These are phyloP conservation scores for Nowickia ferox DNA, from an alignment of 2,888 invertebrate genomes.

Conservation along the genomic window DNA sequence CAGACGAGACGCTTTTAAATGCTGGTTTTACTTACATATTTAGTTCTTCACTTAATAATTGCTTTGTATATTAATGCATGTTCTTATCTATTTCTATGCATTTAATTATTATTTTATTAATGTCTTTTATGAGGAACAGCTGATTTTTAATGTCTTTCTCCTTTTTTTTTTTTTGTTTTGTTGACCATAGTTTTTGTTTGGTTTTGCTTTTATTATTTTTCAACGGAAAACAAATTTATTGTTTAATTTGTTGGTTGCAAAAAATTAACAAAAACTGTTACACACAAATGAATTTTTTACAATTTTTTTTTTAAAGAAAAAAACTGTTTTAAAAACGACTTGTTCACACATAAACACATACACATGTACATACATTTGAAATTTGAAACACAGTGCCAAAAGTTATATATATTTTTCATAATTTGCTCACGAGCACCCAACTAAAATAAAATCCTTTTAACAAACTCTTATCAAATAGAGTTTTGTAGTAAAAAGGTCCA, in stretches of 20 bases:
- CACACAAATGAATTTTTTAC: conserved; percentile 44
- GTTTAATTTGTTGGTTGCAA: neutral
- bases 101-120: too few relatives aligned
- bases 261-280: conserved; percentile 13
- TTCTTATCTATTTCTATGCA: too few relatives aligned
- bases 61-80: too few relatives aligned
- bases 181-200: neutral
- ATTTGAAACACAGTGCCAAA: conserved; percentile 56
- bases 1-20: too few relatives aligned
- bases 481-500: conserved; percentile 40
- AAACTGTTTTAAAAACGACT: conserved; percentile 71
- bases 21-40: too few relatives aligned
- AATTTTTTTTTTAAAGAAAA: conserved; percentile 59
- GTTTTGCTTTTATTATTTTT: neutral
- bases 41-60: too few relatives aligned
- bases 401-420: conserved; percentile 11
- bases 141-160: too few relatives aligned
- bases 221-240: neutral
- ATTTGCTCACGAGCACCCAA: conserved; percentile 11
- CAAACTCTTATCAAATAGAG: conserved; percentile 66
- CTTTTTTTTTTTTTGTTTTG: too few relatives aligned
- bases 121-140: too few relatives aligned
- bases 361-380: neutral
- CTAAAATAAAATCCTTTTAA: conserved; percentile 36
- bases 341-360: conserved; percentile 33